Evolutionary conservation across 2,113 vertebrate genomes (phyloP), one percentile per base, ranked within the genome.

Genomic region (Microtus richardsoni): DNA sequence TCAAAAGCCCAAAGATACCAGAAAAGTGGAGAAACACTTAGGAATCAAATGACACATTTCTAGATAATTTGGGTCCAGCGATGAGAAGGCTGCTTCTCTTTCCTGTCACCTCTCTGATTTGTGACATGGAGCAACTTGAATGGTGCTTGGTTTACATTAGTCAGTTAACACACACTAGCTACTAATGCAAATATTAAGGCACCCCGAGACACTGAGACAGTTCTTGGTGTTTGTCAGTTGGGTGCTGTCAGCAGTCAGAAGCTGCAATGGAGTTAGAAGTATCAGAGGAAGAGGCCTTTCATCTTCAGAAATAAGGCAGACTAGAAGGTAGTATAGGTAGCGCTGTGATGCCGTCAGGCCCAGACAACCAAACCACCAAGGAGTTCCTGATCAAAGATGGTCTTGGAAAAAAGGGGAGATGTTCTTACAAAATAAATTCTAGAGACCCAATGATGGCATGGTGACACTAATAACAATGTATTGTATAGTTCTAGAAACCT

Each of bases 21-120:
- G 62, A 10, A 85, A 95, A 88, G 79, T 70, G 39, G 80, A 14
- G 2, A 79, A 79, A 70, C 16, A 79, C 58, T 91, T 91, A 47
- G 28, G 93, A 96, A 93, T 84, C 44, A 94, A 52, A 71, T 77
- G 52, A 88, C n/a, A 91, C 5, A 75, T 68, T 80, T 85, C 52
- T 70, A 73, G 52, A 44, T 73, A 94, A 36, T 62, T 79, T 13
- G 16, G 87, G 26, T 44, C 52, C 16, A 64, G 26, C 47, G 47
- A 30, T 74, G 5, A n/a, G 58, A 30, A 80, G 41, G 30, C 90
- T 88, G 21, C 30, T 91, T 64, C 91, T 87, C 82, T 91, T 74
- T 74, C 52, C 66, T 75, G 66, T 22, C 21, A 10, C 21, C 36
- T 47, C 30, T 33, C 13, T 89, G 80, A 52, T 62, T 6, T 49